These are phyloP conservation scores for Trichogramma evanescens DNA, from an alignment of 2,888 invertebrate genomes.

Conservation along the genomic window DNA sequence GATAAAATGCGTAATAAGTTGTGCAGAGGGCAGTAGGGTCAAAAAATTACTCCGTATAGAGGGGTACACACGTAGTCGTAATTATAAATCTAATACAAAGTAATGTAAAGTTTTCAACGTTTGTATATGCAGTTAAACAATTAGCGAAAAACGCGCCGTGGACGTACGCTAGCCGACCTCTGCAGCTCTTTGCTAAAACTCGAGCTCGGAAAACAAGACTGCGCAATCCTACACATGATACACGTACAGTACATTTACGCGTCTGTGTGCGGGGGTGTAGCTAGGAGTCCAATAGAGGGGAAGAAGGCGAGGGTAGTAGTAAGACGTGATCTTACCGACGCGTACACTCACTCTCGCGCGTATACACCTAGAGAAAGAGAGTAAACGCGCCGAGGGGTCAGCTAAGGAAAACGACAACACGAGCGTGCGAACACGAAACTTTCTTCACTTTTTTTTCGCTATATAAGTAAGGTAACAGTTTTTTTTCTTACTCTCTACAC, in stretches of 20 bases:
- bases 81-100: neutral
- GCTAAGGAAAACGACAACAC: conserved; percentile 1
- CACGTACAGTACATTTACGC: too few species aligned
- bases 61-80: neutral
- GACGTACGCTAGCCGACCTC: too few species aligned
- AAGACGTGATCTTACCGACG: too few species aligned
- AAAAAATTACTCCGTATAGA: neutral
- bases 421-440: conserved; percentile 9
- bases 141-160: neutral
- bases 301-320: too few species aligned
- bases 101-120: neutral
- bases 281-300: too few species aligned
- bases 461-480: conserved; percentile 9
- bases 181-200: too few species aligned
- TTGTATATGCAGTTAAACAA: conserved; percentile 18
- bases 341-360: too few species aligned
- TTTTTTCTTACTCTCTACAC: conserved; percentile 4
- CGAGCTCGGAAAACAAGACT: too few species aligned
- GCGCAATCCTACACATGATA: too few species aligned
- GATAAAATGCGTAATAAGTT: too few species aligned
- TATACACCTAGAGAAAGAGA: neutral
- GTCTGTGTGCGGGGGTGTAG: too few species aligned
- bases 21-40: too few species aligned
- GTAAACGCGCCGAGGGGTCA: neutral
- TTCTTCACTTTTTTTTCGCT: neutral